These are phyloP conservation scores for Entomyzon cyanotis DNA, from an alignment of 2,113 vertebrate genomes.

Conservation along the genomic window DNA sequence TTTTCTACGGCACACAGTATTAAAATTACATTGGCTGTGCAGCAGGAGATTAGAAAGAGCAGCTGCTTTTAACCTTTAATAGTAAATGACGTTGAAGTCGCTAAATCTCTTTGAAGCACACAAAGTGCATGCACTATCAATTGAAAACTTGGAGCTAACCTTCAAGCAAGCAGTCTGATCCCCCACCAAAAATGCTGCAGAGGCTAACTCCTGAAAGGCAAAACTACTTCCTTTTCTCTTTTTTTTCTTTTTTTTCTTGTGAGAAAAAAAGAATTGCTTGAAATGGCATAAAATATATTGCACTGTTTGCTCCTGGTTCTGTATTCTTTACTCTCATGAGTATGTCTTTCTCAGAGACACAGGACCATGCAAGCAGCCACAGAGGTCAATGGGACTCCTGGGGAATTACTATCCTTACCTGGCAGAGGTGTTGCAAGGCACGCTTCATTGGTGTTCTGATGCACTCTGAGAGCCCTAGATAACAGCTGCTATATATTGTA, in stretches of 20 bases:
- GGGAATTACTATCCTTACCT: neutral
- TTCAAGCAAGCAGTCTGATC: neutral
- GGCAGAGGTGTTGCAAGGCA: neutral
- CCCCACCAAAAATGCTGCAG: neutral
- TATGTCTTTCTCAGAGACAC: neutral
- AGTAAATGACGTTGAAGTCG: slow-evolving; percentile 56
- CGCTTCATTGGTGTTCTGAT: slow-evolving; percentile 22
- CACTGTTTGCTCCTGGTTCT: neutral
- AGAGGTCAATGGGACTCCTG: neutral
- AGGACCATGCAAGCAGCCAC: neutral
- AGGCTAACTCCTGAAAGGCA: neutral
- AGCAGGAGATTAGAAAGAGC: slow-evolving; percentile 64
- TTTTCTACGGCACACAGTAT: slow-evolving; percentile 28
- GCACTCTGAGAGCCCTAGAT: neutral
- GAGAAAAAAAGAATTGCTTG: neutral
- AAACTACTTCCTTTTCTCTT: neutral
- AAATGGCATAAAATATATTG: neutral
- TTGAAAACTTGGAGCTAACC: slow-evolving; percentile 11
- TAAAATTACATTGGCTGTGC: slow-evolving; percentile 66
- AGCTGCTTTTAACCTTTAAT: slow-evolving; percentile 66
- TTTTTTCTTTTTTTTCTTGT: neutral
- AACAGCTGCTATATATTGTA: slow-evolving; percentile 33
- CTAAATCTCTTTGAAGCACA: slow-evolving; percentile 13
- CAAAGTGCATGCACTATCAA: neutral
- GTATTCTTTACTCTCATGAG: neutral